Conservation (phyloP, 1,140 invertebrate genomes). For the Philotrypesis tridentata region DNA sequence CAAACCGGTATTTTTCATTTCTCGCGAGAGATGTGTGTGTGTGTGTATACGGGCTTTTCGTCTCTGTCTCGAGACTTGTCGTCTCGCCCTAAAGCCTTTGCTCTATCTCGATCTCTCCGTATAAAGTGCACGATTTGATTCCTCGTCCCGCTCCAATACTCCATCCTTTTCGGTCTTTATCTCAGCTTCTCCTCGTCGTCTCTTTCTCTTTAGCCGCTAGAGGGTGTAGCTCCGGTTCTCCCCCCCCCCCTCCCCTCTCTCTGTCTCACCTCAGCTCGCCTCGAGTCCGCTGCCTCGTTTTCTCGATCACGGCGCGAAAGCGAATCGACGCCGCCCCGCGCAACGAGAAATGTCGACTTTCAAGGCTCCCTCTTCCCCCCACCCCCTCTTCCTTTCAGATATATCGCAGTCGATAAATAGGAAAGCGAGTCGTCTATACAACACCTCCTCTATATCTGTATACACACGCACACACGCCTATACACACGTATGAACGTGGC, state of each 20-base stretch:
- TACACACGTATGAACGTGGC: no score
- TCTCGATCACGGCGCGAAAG: conserved; percentile 12
- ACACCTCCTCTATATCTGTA: conserved; percentile 3
- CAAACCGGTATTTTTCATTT: conserved; percentile 31
- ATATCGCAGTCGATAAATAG: conserved; percentile 43
- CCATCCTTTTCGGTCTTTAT: neutral
- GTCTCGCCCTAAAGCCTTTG: neutral
- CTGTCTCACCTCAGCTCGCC: conserved; percentile 43
- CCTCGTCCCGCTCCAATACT: neutral
- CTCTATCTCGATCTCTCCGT: neutral
- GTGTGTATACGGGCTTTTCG: neutral
- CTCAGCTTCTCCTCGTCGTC: conserved; percentile 23
- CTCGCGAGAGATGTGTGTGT: neutral
- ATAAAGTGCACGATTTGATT: conserved; percentile 36
- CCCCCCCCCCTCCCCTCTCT: neutral
- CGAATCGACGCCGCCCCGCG: neutral
- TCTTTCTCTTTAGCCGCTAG: conserved; percentile 35
- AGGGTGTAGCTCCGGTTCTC: neutral
- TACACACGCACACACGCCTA: neutral
- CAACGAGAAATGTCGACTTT: conserved; percentile 37
- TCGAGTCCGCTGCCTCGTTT: conserved; percentile 30
- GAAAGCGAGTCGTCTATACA: conserved; percentile 36
- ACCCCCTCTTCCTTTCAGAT: conserved; percentile 4
- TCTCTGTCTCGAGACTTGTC: neutral
- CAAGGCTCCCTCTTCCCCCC: neutral